phyloP scores from a whole-genome alignment of 2,888 invertebrate genomes.

The Seira musarum region DNA sequence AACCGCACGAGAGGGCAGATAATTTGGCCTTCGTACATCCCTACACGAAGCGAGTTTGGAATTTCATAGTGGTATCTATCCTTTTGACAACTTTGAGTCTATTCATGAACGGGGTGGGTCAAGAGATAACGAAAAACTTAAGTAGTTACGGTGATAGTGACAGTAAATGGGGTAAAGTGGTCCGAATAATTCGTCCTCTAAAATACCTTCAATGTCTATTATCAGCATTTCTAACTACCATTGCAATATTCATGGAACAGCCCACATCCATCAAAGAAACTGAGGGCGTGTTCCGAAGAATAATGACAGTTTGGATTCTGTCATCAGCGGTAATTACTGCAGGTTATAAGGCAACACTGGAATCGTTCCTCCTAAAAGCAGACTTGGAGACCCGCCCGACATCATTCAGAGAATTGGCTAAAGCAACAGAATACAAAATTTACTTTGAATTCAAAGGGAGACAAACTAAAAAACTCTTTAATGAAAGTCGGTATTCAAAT shows the following conservation, averaged over 20 bases:
- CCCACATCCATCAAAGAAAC: too few relatives aligned
- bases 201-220: too few relatives aligned
- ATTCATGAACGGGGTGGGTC: not conserved
- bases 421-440: constrained; percentile 11
- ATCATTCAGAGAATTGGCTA: not conserved
- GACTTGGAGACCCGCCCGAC: not conserved
- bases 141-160: too few relatives aligned
- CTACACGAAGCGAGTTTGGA: not conserved
- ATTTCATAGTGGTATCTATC: not conserved
- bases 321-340: not conserved
- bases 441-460: constrained; percentile 2
- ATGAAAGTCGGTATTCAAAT: not conserved
- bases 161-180: too few relatives aligned
- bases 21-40: not conserved
- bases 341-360: not conserved
- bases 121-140: too few relatives aligned
- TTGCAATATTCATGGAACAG: not conserved
- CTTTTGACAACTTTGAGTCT: not conserved
- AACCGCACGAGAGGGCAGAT: not conserved
- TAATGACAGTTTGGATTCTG: not conserved
- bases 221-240: not conserved
- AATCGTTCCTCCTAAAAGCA: not conserved
- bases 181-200: too few relatives aligned
- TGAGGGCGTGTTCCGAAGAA: not conserved
- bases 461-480: not conserved